These are phyloP conservation scores for Metridium senile DNA, from an alignment of 92 coral and sea anemone species.

Conservation along the genomic window DNA sequence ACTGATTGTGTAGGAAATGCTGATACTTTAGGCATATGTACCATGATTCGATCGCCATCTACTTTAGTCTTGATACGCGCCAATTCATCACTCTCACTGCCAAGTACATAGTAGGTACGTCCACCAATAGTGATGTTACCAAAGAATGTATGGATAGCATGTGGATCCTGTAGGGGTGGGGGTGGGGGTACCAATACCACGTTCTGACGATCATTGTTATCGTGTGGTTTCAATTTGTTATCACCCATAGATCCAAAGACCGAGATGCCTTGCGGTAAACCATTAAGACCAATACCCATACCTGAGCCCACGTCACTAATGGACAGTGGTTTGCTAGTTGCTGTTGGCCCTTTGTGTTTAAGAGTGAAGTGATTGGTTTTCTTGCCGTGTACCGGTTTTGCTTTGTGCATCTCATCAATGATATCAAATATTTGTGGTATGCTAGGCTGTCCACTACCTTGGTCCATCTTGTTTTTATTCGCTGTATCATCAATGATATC, in stretches of 20 bases:
- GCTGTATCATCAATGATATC: slow-evolving; percentile 81
- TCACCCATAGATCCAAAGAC: slow-evolving; percentile 89
- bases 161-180: slow-evolving; percentile 8
- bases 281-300: slow-evolving; percentile 84
- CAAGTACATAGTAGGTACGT: slow-evolving; percentile 80
- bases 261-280: slow-evolving; percentile 79
- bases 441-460: slow-evolving; percentile 71
- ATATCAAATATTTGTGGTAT: slow-evolving; percentile 95
- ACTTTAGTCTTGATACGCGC: slow-evolving; percentile 66
- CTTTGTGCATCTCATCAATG: slow-evolving; percentile 90
- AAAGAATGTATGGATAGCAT: slow-evolving; percentile 73
- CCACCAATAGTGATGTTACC: slow-evolving; percentile 98
- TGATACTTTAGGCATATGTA: slow-evolving; percentile 69
- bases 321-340: slow-evolving; percentile 99
- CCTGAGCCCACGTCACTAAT: slow-evolving; percentile 96
- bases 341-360: slow-evolving; percentile 88
- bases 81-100: slow-evolving; percentile 89
- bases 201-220: slow-evolving; percentile 45
- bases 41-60: slow-evolving; percentile 70
- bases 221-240: slow-evolving; percentile 51
- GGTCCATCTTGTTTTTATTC: slow-evolving; percentile 24
- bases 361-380: slow-evolving; percentile 44
- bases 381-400: slow-evolving; percentile 16
- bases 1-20: slow-evolving; percentile 24
- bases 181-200: slow-evolving; percentile 32